Evolutionary conservation across 35 echinoderm and acorn worm species (phyloP), one percentile per base, ranked within the genome.

Genomic region (Hemicentrotus pulcherrimus): DNA sequence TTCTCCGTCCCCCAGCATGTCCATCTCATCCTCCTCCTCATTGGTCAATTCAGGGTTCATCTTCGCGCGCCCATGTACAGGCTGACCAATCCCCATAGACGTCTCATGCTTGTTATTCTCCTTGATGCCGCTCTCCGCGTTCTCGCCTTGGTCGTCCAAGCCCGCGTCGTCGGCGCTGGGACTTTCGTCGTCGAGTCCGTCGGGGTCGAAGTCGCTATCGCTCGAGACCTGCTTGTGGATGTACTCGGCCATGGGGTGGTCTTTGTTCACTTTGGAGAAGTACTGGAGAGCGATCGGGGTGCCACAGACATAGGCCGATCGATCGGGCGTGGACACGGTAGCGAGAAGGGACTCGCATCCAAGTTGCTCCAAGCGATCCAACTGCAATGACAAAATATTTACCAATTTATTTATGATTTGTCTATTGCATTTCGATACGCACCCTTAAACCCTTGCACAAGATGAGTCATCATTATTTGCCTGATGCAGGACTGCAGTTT

Each of bases 321-420:
- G 88, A 88, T 95, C 96, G 28, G 95, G 91, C 19, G 96, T 96
- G 15, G 96, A 95, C 52, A 98, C 97, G 13, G 94, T 96, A 15
- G 97, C 95, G 14, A 98, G 47, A 11, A 98, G 95, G 59, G 95
- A 96, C 92, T 98, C 97, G 46, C 97, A 98, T 15, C 97, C 97
- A 0, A 98, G 95, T 55, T 95, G 95, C 28, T 94, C 95, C 35
- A 98, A 46, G 14, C 96, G 94, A 65, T 98, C 95, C 28, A 98
- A 94, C 97, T 98, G 88, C 19, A 86, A 78, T 28, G 65, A 59
- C 2, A 59, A 59, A 59, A 59, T 16, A 59, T 59, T 59, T 59
- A 59, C 52, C 5, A 59, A 59, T 14, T 11, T 2, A 59, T 59
- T 59, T 59, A 59, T 16, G 35, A 41, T 41, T 41, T 41, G 35